Evolutionary conservation across 1,140 invertebrate species (phyloP).

Genomic region (Formica selysi): DNA sequence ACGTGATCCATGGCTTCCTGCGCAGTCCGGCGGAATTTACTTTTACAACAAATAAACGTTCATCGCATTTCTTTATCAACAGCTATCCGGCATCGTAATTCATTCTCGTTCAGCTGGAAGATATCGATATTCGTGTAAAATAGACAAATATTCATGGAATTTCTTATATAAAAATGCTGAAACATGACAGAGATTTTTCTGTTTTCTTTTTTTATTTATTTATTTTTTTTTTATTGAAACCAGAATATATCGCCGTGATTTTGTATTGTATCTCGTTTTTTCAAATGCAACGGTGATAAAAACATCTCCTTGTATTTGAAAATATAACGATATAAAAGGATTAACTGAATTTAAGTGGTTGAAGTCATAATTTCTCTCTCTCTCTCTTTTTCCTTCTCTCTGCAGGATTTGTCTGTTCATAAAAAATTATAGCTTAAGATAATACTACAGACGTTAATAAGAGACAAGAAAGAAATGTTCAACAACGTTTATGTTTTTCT

Average conservation of each 20-base stretch:
- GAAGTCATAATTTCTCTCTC: background rate
- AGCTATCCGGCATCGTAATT: slow-evolving; percentile 5
- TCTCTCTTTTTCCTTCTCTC: background rate
- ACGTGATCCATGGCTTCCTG: slow-evolving; percentile 13
- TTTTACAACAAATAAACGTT: slow-evolving; percentile 31
- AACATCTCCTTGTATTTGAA: slow-evolving; percentile 19
- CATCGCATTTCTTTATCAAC: slow-evolving; percentile 29
- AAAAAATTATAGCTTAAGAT: slow-evolving; percentile 38
- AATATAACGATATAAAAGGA: slow-evolving; percentile 28
- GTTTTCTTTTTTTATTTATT: too few relatives aligned
- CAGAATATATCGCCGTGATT: background rate
- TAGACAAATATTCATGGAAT: background rate
- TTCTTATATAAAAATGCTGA: background rate
- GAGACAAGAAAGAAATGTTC: background rate
- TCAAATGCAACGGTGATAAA: slow-evolving; percentile 13
- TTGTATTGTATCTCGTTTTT: slow-evolving; percentile 12
- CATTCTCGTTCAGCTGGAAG: slow-evolving; percentile 3
- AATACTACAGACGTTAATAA: slow-evolving; percentile 25
- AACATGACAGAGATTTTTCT: too few relatives aligned
- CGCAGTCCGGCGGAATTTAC: background rate
- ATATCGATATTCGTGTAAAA: slow-evolving; percentile 4
- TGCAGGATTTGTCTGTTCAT: slow-evolving; percentile 21
- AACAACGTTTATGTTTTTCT: background rate
- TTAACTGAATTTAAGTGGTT: slow-evolving; percentile 55
- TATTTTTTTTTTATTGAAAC: background rate